Evolutionary conservation across 2,797 vertebrate species (phyloP), one percentile per base, ranked within the genome.

Genomic region (Decapterus maruadsi): DNA sequence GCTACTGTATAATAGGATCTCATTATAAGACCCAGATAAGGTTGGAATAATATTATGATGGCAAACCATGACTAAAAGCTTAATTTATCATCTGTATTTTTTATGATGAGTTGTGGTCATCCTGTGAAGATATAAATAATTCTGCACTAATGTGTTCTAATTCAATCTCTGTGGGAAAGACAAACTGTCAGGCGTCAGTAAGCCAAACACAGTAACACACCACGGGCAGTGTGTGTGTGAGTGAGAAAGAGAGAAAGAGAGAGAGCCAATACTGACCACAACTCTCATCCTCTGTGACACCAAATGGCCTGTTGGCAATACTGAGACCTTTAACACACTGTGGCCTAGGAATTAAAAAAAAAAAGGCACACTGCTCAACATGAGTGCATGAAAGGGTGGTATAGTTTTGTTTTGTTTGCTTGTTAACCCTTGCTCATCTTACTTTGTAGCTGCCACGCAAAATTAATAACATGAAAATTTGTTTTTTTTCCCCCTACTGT

Each of bases 61-160:
- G 62, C 61, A 54, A 83, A 78, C 81, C 72, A n/a, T 63, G 72
- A 84, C 89, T 80, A 78, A 85, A 82, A 68, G 75, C 80, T 84
- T 56, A 68, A 84, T 84, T 85, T 70, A 77, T 82, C 75, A 50
- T 45, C 72, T 48, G 48, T 67, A 63, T 69, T 81, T 80, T 79
- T 80, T 67, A 58, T 59, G 53, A 68, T 19, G 56, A 72, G 73
- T 71, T 0, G 46, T 60, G 55, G 70, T 79, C 73, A 69, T 80
- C 68, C 75, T 72, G 81, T 42, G 72, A 46, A 58, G 81, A 82
- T 85, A 77, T 87, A 88, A 92, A 92, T 89, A 90, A 82, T 84
- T 85, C 82, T 65, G 46, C 60, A 68, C 82, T 82, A 89, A 90
- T 82, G 77, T 86, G 83, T 63, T 90, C 86, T 89, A 89, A 93